Percentiles rank a stretch among this genome's conserved stretches.
Evolutionary conservation across 1,140 invertebrate species (phyloP).

Genomic region (Leptinotarsa undecemlineata): DNA sequence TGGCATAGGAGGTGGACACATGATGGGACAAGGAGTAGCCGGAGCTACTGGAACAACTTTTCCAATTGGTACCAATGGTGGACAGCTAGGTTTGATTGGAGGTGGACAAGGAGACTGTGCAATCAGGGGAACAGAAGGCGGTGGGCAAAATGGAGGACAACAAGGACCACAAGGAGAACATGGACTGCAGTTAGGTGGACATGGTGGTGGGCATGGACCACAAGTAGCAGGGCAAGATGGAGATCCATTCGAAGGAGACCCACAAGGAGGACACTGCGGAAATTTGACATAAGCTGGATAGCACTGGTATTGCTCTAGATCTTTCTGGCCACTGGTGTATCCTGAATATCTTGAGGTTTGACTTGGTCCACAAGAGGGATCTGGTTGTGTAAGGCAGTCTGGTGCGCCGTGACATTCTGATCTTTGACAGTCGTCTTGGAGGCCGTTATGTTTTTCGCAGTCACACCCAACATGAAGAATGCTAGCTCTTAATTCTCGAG

Average conservation of each 20-base stretch:
- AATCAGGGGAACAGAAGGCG: conserved; percentile 45
- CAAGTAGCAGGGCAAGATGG: conserved; percentile 29
- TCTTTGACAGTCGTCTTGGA: conserved; percentile 70
- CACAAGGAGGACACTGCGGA: conserved; percentile 42
- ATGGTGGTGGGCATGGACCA: conserved; percentile 38
- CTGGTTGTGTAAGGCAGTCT: conserved; percentile 67
- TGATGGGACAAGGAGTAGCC: conserved; percentile 34
- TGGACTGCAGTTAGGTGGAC: conserved; percentile 28
- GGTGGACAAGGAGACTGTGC: conserved; percentile 48
- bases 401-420: conserved; percentile 70
- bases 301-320: conserved; percentile 48
- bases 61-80: conserved; percentile 45
- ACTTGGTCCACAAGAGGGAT: conserved; percentile 66
- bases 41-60: conserved; percentile 41
- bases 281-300: conserved; percentile 49
- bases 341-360: conserved; percentile 35
- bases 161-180: conserved; percentile 15
- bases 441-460: conserved; percentile 73
- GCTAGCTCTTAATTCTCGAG: conserved; percentile 68
- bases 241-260: conserved; percentile 9
- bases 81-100: conserved; percentile 42
- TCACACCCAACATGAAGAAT: conserved; percentile 71
- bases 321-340: neutral
- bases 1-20: conserved; percentile 37
- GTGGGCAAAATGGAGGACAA: conserved; percentile 17